Conservation (phyloP, 2,113 vertebrate species). For the Tiliqua scincoides region DNA sequence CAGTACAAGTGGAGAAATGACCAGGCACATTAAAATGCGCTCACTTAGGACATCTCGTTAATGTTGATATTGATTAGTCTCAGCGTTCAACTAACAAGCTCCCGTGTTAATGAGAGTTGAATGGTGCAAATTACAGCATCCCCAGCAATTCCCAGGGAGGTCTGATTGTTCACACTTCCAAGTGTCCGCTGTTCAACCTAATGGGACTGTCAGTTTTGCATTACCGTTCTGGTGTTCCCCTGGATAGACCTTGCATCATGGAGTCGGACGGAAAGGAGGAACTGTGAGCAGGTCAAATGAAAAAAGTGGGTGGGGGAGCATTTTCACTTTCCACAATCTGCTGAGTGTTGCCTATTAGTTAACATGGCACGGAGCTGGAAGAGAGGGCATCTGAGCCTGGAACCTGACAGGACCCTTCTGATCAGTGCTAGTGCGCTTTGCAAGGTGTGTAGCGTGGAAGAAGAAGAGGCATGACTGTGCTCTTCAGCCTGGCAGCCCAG, state of each 20-base stretch:
- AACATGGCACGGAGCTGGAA: no score
- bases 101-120: constrained; percentile 68
- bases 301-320: neutral
- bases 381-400: no score
- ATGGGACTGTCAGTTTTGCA: neutral
- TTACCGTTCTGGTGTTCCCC: neutral
- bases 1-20: constrained; percentile 45
- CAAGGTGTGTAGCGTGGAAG: neutral
- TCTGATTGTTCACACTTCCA: neutral
- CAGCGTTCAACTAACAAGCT: constrained; percentile 57
- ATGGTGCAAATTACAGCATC: constrained; percentile 33
- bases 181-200: neutral
- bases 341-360: neutral
- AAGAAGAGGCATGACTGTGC: neutral
- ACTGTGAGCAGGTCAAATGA: neutral
- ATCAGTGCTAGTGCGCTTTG: no score
- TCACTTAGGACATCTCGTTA: constrained; percentile 62
- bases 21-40: constrained; percentile 55
- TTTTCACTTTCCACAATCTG: neutral
- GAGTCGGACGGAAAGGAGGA: neutral
- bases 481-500: neutral
- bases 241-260: neutral
- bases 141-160: neutral
- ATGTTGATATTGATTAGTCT: constrained; percentile 68
- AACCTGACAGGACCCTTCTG: no score